phyloP scores from a whole-genome alignment of 2,888 invertebrate genomes.

The Agrilus biguttatus region DNA sequence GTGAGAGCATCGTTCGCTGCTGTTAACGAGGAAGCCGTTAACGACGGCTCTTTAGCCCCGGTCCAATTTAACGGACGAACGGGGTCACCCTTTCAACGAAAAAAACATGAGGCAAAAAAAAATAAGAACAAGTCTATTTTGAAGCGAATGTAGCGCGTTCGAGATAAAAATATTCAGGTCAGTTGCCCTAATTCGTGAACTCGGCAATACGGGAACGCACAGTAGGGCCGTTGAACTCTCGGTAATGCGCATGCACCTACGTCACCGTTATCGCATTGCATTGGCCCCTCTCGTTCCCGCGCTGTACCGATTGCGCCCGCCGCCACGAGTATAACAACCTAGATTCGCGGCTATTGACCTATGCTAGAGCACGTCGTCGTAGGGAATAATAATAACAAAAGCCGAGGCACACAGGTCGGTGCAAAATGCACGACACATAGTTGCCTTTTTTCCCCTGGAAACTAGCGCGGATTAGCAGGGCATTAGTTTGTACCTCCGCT shows the following conservation, averaged over 20 bases:
- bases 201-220: conserved; percentile 18
- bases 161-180: conserved; percentile 18
- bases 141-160: conserved; percentile 9
- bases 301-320: conserved; percentile 1
- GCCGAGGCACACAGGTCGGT: too few species aligned
- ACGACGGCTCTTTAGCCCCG: too few species aligned
- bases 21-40: too few species aligned
- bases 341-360: conserved; percentile 19
- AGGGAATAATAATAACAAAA: too few species aligned
- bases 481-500: too few species aligned
- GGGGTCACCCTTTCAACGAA: neutral
- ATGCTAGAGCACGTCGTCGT: too few species aligned
- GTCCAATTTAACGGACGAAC: too few species aligned
- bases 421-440: too few species aligned
- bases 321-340: conserved; percentile 17
- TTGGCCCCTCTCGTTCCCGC: conserved; percentile 13
- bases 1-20: too few species aligned
- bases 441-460: too few species aligned
- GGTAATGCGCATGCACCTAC: conserved; percentile 16
- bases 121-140: conserved; percentile 4
- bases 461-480: too few species aligned
- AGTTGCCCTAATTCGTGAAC: conserved; percentile 17
- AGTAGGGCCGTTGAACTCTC: conserved; percentile 18
- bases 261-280: conserved; percentile 17
- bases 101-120: conserved; percentile 1